phyloP scores from a whole-genome alignment of 1,140 invertebrate species.

The Lepidurus packardi region DNA sequence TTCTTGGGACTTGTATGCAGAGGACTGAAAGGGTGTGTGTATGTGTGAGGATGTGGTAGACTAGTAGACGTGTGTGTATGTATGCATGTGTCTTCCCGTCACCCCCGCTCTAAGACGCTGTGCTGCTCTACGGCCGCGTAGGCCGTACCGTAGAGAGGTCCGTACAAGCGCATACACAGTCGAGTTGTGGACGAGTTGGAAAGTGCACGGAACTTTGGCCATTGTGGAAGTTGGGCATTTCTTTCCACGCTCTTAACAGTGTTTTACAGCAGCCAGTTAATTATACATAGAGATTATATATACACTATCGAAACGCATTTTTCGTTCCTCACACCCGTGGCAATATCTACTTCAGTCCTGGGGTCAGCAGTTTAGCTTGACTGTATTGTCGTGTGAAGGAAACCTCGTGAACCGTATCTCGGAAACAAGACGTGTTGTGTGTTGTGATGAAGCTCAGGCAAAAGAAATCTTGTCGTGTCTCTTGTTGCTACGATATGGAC shows the following conservation, averaged over 20 bases:
- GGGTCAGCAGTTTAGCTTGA: too few relatives aligned
- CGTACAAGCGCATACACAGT: conserved; percentile 18
- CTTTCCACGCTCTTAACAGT: not conserved
- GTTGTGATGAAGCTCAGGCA: conserved; percentile 7
- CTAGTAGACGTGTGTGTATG: conserved; percentile 24
- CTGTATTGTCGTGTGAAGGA: too few relatives aligned
- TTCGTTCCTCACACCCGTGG: too few relatives aligned
- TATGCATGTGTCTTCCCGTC: conserved; percentile 26
- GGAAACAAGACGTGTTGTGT: not conserved
- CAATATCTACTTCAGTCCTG: too few relatives aligned
- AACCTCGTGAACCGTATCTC: not conserved
- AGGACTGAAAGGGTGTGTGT: conserved; percentile 19
- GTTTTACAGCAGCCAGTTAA: not conserved
- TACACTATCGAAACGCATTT: too few relatives aligned
- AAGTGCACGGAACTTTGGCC: conserved; percentile 8
- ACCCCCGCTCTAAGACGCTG: conserved; percentile 5
- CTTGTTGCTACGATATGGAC: not conserved
- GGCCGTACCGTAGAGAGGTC: conserved; percentile 20
- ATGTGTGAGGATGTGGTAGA: conserved; percentile 24
- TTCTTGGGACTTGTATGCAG: not conserved
- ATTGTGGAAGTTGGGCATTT: conserved; percentile 5
- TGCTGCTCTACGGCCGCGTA: conserved; percentile 20
- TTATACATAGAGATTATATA: too few relatives aligned
- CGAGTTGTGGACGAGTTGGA: conserved; percentile 9
- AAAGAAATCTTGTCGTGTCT: not conserved